Percentiles rank a stretch among this genome's conserved stretches.
Evolutionary conservation across 2,113 vertebrate genomes (phyloP).

Genomic region (Phrynocephalus versicolor): DNA sequence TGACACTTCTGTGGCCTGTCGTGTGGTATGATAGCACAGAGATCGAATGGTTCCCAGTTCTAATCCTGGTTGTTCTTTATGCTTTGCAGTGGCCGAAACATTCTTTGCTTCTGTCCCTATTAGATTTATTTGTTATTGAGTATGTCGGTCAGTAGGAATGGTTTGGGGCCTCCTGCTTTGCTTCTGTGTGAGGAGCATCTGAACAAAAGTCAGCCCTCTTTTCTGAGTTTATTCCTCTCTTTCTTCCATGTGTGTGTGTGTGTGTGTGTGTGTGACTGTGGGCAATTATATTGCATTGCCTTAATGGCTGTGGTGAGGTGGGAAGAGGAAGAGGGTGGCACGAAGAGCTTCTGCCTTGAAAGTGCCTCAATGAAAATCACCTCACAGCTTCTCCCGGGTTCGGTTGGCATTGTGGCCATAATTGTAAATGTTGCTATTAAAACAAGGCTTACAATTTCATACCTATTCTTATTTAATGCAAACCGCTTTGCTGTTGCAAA

Average conservation of each 20-base stretch:
- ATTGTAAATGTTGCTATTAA: conserved; percentile 70
- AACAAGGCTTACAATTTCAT: conserved; percentile 64
- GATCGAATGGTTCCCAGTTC: accelerated
- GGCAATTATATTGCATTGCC: conserved; percentile 65
- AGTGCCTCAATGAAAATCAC: conserved; percentile 39
- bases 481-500: conserved; percentile 60
- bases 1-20: background rate
- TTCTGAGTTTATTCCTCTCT: background rate
- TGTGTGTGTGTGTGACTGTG: conserved; percentile 9
- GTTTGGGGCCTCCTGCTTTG: background rate
- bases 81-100: accelerated
- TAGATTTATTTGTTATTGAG: background rate
- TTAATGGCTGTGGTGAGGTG: conserved; percentile 58
- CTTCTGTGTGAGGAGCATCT: accelerated
- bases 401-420: background rate
- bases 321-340: conserved; percentile 17
- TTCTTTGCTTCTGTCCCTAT: background rate
- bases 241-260: too few relatives aligned
- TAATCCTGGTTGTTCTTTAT: background rate
- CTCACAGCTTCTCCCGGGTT: background rate
- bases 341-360: background rate
- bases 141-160: too few relatives aligned
- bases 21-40: background rate
- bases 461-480: conserved; percentile 63
- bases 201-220: accelerated